Conservation (phyloP, 2,888 invertebrate species). For the Dioctria rufipes region DNA sequence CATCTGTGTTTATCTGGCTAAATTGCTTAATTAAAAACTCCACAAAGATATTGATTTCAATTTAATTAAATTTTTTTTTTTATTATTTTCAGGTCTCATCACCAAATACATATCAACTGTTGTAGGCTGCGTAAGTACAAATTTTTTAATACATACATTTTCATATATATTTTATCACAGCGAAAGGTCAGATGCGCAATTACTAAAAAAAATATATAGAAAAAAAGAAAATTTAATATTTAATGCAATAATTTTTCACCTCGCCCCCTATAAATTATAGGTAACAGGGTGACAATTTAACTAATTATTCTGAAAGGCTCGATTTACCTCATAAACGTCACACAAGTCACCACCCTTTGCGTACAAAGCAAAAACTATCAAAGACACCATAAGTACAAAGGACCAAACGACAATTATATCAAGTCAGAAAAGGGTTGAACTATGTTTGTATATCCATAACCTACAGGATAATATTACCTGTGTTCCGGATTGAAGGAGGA, state of each 20-base stretch:
- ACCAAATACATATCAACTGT: conserved; percentile 16
- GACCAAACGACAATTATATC: conserved; percentile 20
- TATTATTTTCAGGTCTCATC: conserved; percentile 13
- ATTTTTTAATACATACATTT: neutral
- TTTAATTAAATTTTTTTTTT: neutral
- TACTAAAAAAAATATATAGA: neutral
- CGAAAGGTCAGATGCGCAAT: conserved; percentile 26
- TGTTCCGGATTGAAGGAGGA: neutral
- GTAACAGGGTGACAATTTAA: conserved; percentile 25
- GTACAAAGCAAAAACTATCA: conserved; percentile 29
- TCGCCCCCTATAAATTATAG: neutral
- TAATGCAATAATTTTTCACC: neutral
- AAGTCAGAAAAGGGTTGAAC: conserved; percentile 31
- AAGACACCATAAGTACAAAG: conserved; percentile 31
- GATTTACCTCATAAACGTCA: conserved; percentile 49
- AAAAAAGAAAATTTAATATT: neutral
- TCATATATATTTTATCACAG: neutral
- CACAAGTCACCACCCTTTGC: conserved; percentile 18
- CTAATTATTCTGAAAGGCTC: conserved; percentile 41
- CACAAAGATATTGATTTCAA: too few species aligned
- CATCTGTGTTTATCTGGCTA: too few species aligned
- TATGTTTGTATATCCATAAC: neutral
- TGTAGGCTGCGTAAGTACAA: conserved; percentile 27
- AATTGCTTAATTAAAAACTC: too few species aligned
- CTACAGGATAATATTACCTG: too few species aligned